phyloP scores from a whole-genome alignment of 2,797 vertebrate species.

The Cossypha caffra region DNA sequence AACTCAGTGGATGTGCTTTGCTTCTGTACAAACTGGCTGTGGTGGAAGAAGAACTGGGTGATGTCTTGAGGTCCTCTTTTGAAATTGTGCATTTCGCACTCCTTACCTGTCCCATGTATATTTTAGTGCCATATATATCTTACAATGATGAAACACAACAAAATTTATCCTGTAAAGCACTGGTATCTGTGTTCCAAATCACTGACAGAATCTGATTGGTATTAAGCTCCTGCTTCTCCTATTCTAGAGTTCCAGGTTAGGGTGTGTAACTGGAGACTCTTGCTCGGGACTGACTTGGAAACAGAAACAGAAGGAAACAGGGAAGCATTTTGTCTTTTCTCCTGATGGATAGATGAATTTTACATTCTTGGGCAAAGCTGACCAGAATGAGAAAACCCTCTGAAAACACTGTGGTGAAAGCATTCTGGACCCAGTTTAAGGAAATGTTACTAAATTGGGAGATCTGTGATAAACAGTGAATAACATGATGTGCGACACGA shows the following conservation, averaged over 20 bases:
- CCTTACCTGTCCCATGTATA: not conserved
- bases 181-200: not conserved
- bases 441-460: not conserved
- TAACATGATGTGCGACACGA: not conserved
- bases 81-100: not conserved
- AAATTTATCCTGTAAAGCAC: not conserved
- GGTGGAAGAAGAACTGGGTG: not conserved
- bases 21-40: not conserved
- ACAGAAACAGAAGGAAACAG: not conserved
- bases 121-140: not conserved
- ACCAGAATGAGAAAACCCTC: not conserved
- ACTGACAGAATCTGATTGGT: not conserved
- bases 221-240: not conserved
- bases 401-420: not conserved
- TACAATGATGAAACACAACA: not conserved
- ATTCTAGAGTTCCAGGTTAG: not conserved
- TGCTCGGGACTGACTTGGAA: not conserved
- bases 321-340: not conserved
- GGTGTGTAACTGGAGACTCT: not conserved
- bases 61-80: not conserved
- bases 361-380: not conserved
- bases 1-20: not conserved
- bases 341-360: not conserved
- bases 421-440: not conserved
- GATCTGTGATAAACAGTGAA: not conserved